Evolutionary conservation across 2,113 vertebrate genomes (phyloP).

Genomic region (Vidua chalybeata): DNA sequence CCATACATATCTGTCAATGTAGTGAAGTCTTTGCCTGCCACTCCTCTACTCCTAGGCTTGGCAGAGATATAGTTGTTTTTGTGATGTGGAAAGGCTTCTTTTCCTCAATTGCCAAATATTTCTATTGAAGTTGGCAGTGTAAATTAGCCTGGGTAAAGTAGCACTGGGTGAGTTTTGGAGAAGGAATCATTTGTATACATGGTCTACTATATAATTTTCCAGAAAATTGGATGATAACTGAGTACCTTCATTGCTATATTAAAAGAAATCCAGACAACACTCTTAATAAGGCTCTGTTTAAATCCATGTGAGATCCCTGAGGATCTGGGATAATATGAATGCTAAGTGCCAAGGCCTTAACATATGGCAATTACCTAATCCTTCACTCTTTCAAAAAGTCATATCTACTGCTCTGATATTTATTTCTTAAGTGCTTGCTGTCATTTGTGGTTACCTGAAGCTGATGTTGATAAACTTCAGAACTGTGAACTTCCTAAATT

Average conservation of each 20-base stretch:
- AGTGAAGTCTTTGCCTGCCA: slow-evolving; percentile 3
- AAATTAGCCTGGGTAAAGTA: neutral
- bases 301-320: neutral
- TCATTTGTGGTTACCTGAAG: neutral
- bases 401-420: neutral
- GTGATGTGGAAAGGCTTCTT: slow-evolving; percentile 28
- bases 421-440: neutral
- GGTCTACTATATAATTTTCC: neutral
- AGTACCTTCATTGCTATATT: neutral
- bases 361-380: neutral
- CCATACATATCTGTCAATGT: slow-evolving; percentile 17
- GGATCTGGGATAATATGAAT: neutral
- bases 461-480: neutral
- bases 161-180: neutral
- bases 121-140: neutral
- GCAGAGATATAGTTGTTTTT: slow-evolving; percentile 9
- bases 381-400: neutral
- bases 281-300: neutral
- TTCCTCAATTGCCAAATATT: slow-evolving; percentile 20
- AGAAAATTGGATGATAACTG: neutral
- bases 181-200: neutral
- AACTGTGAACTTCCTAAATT: neutral
- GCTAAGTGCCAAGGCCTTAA: neutral
- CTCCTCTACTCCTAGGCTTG: slow-evolving; percentile 39
- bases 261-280: neutral